phyloP scores from a whole-genome alignment of 2,113 vertebrate genomes.

The Tupaia tana region DNA sequence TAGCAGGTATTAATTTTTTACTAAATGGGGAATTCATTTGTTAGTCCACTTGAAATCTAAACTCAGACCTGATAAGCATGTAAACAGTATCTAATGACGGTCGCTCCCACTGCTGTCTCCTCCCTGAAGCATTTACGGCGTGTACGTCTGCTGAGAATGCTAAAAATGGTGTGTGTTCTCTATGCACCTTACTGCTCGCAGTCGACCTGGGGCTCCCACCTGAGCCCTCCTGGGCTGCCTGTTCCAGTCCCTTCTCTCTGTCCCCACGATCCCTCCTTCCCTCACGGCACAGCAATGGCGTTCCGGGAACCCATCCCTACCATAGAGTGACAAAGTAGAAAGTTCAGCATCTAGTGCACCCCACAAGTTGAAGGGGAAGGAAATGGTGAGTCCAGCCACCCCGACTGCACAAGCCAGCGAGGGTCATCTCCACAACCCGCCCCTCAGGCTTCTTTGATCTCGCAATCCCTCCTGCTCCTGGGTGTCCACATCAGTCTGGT shows the following conservation, averaged over 20 bases:
- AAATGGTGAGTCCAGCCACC: too few species aligned
- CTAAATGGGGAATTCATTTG: neutral
- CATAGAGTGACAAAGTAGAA: neutral
- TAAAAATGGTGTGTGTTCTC: neutral
- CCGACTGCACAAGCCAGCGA: neutral
- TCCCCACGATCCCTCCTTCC: neutral
- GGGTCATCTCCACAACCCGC: too few species aligned
- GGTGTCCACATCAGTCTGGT: neutral
- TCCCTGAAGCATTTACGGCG: neutral
- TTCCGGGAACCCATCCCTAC: too few species aligned
- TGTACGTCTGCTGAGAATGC: neutral
- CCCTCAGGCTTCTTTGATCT: too few species aligned
- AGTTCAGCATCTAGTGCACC: neutral
- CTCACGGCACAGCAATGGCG: neutral
- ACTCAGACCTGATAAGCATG: neutral
- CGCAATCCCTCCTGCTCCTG: neutral
- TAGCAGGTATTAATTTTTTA: neutral
- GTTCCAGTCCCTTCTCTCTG: neutral
- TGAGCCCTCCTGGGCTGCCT: neutral
- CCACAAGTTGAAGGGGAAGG: neutral
- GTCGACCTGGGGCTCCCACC: too few species aligned
- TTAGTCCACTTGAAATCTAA: neutral
- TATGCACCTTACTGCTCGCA: rapidly evolving
- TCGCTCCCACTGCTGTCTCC: neutral
- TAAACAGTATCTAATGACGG: neutral